Conservation (phyloP, 1,140 invertebrate species). For the Papilio polytes region DNA sequence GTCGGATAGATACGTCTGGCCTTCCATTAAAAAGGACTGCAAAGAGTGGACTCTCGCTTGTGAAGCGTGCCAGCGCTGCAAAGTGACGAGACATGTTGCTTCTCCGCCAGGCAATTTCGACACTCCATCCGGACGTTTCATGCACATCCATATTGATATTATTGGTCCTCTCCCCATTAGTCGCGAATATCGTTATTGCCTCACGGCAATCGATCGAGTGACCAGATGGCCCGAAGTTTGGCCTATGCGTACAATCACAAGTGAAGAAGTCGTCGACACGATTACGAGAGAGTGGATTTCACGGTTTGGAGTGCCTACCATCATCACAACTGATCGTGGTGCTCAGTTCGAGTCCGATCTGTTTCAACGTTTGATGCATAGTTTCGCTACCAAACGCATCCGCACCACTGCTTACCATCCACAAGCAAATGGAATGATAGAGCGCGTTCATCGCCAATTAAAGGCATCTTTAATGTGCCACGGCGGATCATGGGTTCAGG, state of each 20-base stretch:
- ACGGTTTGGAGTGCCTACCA: constrained; percentile 38
- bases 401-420: constrained; percentile 41
- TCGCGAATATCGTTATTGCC: constrained; percentile 36
- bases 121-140: constrained; percentile 38
- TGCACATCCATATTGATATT: constrained; percentile 42
- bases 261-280: constrained; percentile 41
- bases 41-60: constrained; percentile 8
- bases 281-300: constrained; percentile 39
- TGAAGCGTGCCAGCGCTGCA: constrained; percentile 10
- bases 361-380: constrained; percentile 34
- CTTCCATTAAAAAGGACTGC: too few species aligned
- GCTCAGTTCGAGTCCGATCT: constrained; percentile 44
- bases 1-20: too few species aligned
- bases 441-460: constrained; percentile 39
- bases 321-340: constrained; percentile 42
- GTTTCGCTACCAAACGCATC: constrained; percentile 31
- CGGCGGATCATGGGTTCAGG: constrained; percentile 33
- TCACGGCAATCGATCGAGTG: constrained; percentile 40
- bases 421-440: constrained; percentile 30
- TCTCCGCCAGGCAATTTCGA: constrained; percentile 32
- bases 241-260: constrained; percentile 43
- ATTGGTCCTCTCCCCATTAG: constrained; percentile 41
- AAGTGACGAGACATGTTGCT: constrained; percentile 44
- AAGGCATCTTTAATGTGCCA: constrained; percentile 43
- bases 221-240: constrained; percentile 41